Base-by-base conservation (phyloP, 2,797 vertebrate species). In the Clarias fuscus region DNA sequence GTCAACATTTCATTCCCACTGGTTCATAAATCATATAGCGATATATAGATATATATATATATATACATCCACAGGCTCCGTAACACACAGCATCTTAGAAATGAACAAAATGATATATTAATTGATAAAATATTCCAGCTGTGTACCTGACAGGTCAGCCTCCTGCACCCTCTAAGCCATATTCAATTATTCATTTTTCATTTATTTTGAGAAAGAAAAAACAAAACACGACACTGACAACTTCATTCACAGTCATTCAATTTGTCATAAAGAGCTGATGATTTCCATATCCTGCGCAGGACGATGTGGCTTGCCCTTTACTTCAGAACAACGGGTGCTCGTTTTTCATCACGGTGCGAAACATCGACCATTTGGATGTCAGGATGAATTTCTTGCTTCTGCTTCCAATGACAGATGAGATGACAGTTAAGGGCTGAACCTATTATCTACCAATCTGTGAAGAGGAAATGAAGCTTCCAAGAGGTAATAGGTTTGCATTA, bases 391-490 rank as follows among this genome's bases (percentile, higher is more conserved):
- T 76, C 78, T 73, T 73, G 65, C 80, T 56, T 64, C 43, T 27
- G 61, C 53, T 30, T 70, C 40, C 8, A 17, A 67, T 83, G 83
- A 86, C 61, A 73, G 67, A 68, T 64, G 58, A 81, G 78, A 64
- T 73, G 84, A 84, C 85, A 81, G 88, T 82, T 70, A 67, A 65
- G 65, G 15, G 37, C n/a, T 89, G 80, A 75, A 68, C 80, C 81
- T 68, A 80, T 89, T 85, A 85, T 84, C 82, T 83, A 59, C 20
- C 84, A 61, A 83, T 88, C 87, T 85, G 79, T 83, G 77, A 85
- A 85, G n/a, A 70, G 86, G 82, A 84, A 87, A 84, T 84, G 40
- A 83, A 87, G 84, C 79, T 83, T 88, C 85, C 84, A 71, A 85
- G 37, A 85, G 40, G 53, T 85, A 77, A 71, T 72, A 71, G 72